Evolutionary conservation across 2,797 vertebrate genomes (phyloP), one percentile per base, ranked within the genome.

Genomic region (Chromis chromis): DNA sequence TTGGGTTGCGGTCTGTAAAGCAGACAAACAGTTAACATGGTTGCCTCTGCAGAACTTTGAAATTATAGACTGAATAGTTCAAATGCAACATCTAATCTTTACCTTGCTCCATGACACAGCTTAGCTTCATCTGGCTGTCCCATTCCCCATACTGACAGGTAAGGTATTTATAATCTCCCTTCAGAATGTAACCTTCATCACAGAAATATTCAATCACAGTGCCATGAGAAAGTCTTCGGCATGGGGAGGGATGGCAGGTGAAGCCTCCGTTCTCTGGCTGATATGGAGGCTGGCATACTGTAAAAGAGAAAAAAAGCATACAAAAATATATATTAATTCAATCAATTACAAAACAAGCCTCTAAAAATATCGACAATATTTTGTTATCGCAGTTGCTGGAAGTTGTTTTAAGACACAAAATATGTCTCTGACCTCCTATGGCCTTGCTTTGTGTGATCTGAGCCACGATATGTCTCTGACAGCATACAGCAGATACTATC

Each of bases 131-230:
- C 58, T 96, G 95, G 55, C 96, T 96, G 83, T 96, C 96, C 98
- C 97, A 99, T 60, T 96, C 94, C 57, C 98, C 97, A 70, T 96
- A 95, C 89, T 97, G 96, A 88, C 98, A 99, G 46, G 97, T 99
- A 82, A 98, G 90, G 82, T 98, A 99, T 82, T 97, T 98, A 89
- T 99, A 99, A 74, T 98, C 97, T 12, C 97, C 97, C 79, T 98
- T 99, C 73, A 99, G 89, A 84, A 97, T 92, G 84, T 97, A 99
- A 82, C 97, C 97, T 91, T 98, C 97, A 0, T 96, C 94, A 27
- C 97, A 99, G 46, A 96, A 95, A 88, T 97, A 99, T 77, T 99
- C 97, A 48, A 99, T 96, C 86, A 99, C 97, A 6, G 94, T 98
- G 82, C 95, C 96, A 1, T 96, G 93, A 59, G 94, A 94, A 68